These are phyloP conservation scores for Charanyca ferruginea DNA, from an alignment of 2,888 invertebrate genomes.

Conservation along the genomic window DNA sequence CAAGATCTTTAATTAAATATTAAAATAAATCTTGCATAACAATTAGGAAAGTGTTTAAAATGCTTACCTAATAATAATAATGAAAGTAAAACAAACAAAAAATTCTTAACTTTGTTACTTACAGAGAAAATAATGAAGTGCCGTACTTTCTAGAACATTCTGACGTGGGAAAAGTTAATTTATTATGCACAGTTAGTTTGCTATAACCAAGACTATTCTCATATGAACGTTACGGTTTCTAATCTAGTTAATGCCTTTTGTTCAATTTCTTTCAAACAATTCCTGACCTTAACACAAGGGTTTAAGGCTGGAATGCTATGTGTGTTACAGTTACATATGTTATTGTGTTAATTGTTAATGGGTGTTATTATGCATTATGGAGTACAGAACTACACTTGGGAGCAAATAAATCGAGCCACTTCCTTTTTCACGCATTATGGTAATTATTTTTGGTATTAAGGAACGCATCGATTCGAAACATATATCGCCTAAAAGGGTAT, in stretches of 20 bases:
- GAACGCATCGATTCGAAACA: too few relatives aligned
- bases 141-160: slow-evolving; percentile 68
- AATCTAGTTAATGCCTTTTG: slow-evolving; percentile 69
- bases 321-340: slow-evolving; percentile 11
- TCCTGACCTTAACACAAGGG: slow-evolving; percentile 8
- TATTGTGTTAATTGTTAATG: slow-evolving; percentile 29
- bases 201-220: slow-evolving; percentile 57
- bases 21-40: background rate
- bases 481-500: too few relatives aligned
- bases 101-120: slow-evolving; percentile 29
- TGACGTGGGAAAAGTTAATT: slow-evolving; percentile 64
- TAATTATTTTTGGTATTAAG: too few relatives aligned
- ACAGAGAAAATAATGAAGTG: slow-evolving; percentile 45
- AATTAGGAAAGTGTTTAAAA: background rate
- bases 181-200: slow-evolving; percentile 59
- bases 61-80: slow-evolving; percentile 6
- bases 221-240: slow-evolving; percentile 75
- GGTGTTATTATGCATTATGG: slow-evolving; percentile 22
- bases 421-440: too few relatives aligned
- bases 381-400: slow-evolving; percentile 25
- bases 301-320: slow-evolving; percentile 3
- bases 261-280: slow-evolving; percentile 46
- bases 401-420: too few relatives aligned
- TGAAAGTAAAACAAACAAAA: slow-evolving; percentile 24
- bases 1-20: too few relatives aligned